Evolutionary conservation across 2,888 invertebrate species (phyloP).

Genomic region (Aphrophora alni): DNA sequence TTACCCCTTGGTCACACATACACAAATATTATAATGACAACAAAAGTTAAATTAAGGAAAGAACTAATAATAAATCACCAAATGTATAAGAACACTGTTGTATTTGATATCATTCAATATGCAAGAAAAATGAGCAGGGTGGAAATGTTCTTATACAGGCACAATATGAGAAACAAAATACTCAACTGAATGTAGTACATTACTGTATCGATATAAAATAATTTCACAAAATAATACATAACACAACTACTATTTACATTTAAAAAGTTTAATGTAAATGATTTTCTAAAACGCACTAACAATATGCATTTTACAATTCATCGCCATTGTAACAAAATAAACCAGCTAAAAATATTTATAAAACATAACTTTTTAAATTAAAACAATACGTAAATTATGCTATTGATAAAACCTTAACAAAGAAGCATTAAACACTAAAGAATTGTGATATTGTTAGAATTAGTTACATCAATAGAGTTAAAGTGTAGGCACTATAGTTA

Average conservation of each 20-base stretch:
- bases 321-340: constrained; percentile 1
- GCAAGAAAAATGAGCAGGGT: neutral
- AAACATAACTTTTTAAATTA: constrained; percentile 2
- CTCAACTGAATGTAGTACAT: constrained; percentile 4
- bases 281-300: neutral
- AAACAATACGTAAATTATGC: constrained; percentile 4
- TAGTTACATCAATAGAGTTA: neutral
- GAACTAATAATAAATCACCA: neutral
- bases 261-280: neutral
- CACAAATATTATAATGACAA: too few relatives aligned
- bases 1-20: too few relatives aligned
- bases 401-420: neutral
- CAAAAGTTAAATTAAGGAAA: neutral
- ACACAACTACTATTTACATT: neutral
- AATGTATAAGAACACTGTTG: neutral
- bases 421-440: neutral
- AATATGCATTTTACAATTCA: neutral
- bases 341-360: constrained; percentile 4
- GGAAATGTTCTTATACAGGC: constrained; percentile 2
- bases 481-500: neutral
- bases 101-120: neutral
- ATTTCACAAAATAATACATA: constrained; percentile 6
- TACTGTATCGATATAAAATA: constrained; percentile 3
- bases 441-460: neutral
- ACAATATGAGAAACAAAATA: neutral